A percentile compares a stretch with the other conserved stretches of the same genome.
Evolutionary conservation across 2,797 vertebrate species (phyloP).

Genomic region (Melanogrammus aeglefinus): DNA sequence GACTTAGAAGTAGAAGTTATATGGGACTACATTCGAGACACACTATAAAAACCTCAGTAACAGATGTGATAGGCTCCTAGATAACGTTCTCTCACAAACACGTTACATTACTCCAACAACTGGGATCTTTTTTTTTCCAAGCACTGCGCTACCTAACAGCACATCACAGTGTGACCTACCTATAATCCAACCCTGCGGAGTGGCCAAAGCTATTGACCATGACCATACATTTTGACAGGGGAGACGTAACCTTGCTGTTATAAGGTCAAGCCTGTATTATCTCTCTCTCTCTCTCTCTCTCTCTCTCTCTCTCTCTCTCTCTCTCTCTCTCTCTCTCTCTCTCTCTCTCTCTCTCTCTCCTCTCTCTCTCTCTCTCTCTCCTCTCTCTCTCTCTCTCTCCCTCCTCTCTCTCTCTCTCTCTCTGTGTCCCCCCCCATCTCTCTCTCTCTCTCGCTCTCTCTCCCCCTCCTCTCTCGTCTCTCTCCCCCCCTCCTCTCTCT

Average conservation of each 20-base stretch:
- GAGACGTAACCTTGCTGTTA: neutral
- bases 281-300: constrained; percentile 78
- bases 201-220: neutral
- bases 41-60: neutral
- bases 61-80: too few species aligned
- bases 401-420: constrained; percentile 71
- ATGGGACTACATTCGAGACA: neutral
- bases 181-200: neutral
- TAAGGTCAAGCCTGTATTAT: constrained; percentile 8
- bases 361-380: constrained; percentile 64
- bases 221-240: constrained; percentile 1
- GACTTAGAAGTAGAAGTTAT: neutral
- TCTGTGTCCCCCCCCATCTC: too few species aligned
- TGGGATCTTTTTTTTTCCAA: neutral
- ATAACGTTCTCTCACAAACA: too few species aligned
- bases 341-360: constrained; percentile 78
- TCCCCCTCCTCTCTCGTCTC: neutral
- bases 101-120: neutral
- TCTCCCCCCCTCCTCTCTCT: constrained; percentile 59
- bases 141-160: neutral
- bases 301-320: constrained; percentile 81
- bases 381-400: constrained; percentile 79
- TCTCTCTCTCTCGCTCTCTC: too few species aligned
- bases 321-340: constrained; percentile 76
- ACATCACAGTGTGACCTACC: neutral